Evolutionary conservation across 2,113 vertebrate species (phyloP), one percentile per base, ranked within the genome.

Genomic region (Eira barbara): DNA sequence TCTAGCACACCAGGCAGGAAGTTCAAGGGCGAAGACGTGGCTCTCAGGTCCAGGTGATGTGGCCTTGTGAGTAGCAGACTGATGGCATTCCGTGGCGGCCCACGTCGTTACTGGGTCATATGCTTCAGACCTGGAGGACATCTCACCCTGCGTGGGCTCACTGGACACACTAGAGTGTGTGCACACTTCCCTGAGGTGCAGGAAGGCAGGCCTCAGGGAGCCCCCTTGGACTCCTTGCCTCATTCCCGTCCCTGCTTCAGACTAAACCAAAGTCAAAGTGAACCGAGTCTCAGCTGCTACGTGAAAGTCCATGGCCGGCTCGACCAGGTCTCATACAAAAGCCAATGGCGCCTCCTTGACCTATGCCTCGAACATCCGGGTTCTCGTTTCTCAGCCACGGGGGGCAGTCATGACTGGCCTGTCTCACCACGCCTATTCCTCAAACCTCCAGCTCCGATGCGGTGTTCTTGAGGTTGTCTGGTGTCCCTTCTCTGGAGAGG

Each of bases 131-230:
- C 49, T 31, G 34, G 13, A 4, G 21, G 65, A 15, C 81, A 36
- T 61, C 47, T 59, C 63, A 13, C 47, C 14, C 10, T 55, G 39
- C 29, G 52, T n/a, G 39, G 18, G 23, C 29, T 18, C 21, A 49
- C 36, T 49, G 57, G 57, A 82, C 23, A 5, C 6, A 20, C 5
- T 7, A 36, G 76, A 34, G 15, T 65, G n/a, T n/a, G 65, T 17
- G 8, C 11, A 4, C 4, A 21, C 3, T 25, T 55, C 31, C 27
- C 9, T 4, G 27, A 29, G 39, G 23, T 9, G 49, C 1, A 8
- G 25, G 55, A 78, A 57, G 10, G 18, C 63, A 27, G 57, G 49
- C 29, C 31, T 3, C 69, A 42, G 71, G 71, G 34, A 67, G 34
- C n/a, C 63, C 47, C 61, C 55, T 1, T 15, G 84, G 45, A 34